A percentile compares a stretch with the other conserved stretches of the same genome.
Evolutionary conservation across 2,797 vertebrate genomes (phyloP).

Genomic region (Rhinogobio ventralis): DNA sequence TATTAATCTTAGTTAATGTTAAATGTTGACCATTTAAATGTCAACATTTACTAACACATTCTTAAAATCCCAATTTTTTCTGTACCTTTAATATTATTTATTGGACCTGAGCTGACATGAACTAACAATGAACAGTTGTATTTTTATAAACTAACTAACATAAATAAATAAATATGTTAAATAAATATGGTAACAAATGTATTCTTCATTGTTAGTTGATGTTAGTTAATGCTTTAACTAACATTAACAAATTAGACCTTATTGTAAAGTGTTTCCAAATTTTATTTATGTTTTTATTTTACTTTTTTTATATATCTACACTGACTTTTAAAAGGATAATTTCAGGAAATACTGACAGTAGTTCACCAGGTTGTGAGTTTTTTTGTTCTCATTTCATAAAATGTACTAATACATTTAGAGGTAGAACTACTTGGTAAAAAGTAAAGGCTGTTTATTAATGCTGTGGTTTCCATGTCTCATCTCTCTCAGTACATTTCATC

Average conservation of each 20-base stretch:
- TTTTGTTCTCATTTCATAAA: background rate
- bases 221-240: background rate
- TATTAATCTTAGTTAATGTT: too few species aligned
- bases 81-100: background rate
- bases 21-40: background rate
- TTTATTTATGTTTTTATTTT: background rate
- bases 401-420: background rate
- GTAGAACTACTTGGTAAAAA: background rate
- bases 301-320: background rate
- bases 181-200: background rate
- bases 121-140: too few species aligned
- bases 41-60: background rate
- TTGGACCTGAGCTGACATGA: background rate
- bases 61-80: too few species aligned
- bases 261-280: background rate
- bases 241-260: background rate
- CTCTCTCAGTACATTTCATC: too few species aligned
- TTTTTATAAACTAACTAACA: too few species aligned
- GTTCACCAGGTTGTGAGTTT: too few species aligned
- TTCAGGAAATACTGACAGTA: background rate
- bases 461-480: background rate
- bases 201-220: too few species aligned
- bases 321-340: background rate
- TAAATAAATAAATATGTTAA: background rate
- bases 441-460: too few species aligned